These are phyloP conservation scores for Pseudorasbora parva DNA, from an alignment of 2,113 vertebrate genomes.

Conservation along the genomic window DNA sequence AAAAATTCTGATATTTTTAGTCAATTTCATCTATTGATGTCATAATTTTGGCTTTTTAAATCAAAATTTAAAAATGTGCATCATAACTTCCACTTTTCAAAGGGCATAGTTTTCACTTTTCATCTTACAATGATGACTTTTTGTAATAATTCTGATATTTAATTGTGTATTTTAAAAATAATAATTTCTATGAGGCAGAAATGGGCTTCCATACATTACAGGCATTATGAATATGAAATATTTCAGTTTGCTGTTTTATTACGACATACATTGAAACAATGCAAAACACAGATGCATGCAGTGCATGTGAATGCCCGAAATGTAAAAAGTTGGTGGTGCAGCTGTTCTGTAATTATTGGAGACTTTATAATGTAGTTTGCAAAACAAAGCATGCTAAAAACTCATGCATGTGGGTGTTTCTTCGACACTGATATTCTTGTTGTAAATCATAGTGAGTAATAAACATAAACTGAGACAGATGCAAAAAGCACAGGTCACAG, in stretches of 20 bases:
- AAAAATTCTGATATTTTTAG: no score
- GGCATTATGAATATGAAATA: no score
- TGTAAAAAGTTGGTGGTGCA: not conserved
- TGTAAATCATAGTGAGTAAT: not conserved
- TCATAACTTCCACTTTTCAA: no score
- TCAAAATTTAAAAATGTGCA: no score
- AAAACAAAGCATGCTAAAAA: conserved; percentile 19
- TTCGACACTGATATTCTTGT: not conserved
- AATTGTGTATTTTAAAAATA: no score
- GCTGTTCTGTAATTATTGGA: not conserved
- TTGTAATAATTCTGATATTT: no score
- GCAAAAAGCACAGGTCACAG: not conserved
- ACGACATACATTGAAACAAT: not conserved
- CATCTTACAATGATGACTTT: no score
- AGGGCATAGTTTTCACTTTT: no score
- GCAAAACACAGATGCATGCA: conserved; percentile 6
- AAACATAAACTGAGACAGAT: not conserved
- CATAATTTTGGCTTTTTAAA: no score
- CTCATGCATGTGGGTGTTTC: not conserved
- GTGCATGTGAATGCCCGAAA: not conserved
- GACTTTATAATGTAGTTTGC: not conserved
- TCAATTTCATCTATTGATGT: no score
- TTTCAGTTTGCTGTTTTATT: not conserved
- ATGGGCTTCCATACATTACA: no score
- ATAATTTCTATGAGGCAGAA: no score